phyloP scores from a whole-genome alignment of 2,888 invertebrate genomes.

The Labia minor region DNA sequence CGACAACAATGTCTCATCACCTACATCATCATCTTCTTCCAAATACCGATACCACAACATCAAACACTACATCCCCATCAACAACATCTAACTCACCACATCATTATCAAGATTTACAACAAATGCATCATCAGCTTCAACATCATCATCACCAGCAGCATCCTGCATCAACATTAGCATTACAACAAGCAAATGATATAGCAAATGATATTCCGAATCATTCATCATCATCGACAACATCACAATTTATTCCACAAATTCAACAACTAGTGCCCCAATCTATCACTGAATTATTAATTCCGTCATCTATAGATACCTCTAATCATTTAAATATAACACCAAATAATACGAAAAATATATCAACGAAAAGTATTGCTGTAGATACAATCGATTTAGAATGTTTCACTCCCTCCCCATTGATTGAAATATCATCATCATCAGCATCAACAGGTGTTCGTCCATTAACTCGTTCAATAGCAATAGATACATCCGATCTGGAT shows the following conservation, averaged over 20 bases:
- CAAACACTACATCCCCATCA: background rate
- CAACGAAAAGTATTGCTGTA: slow-evolving; percentile 15
- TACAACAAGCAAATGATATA: no score
- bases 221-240: background rate
- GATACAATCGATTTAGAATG: slow-evolving; percentile 19
- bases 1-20: background rate
- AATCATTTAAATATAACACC: background rate
- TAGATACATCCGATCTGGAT: slow-evolving; percentile 23
- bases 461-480: background rate
- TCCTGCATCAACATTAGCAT: no score
- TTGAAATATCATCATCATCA: background rate
- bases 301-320: background rate
- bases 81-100: background rate
- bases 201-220: no score
- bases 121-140: no score
- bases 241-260: background rate
- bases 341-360: background rate
- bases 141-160: no score
- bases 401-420: no score
- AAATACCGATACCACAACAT: background rate
- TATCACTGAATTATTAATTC: background rate
- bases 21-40: background rate
- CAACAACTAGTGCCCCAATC: background rate
- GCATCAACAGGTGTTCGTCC: background rate
- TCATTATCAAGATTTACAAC: background rate